Evolutionary conservation across 2,113 vertebrate species (phyloP), one percentile per base, ranked within the genome.

Genomic region (Microcebus jonahi): DNA sequence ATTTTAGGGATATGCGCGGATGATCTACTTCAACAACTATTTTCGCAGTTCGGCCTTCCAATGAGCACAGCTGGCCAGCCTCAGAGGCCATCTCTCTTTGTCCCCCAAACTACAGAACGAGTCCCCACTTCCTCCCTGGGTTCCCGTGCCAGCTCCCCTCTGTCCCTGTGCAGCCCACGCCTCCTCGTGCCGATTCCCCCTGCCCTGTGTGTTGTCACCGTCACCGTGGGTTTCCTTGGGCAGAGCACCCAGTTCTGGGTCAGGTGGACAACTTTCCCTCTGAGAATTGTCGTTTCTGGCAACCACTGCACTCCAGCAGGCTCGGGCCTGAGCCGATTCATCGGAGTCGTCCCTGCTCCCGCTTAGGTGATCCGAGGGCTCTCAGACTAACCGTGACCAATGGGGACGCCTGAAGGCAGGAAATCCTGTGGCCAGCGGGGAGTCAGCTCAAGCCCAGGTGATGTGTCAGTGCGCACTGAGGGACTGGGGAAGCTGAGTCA

Each of bases 1-100:
- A 1, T 1, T 9, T 25, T 42, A 34, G 14, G 75, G 65, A 75
- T 17, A 27, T 7, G 13, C 53, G 42, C 6, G 65, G 90, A 85
- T 42, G 18, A 80, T 17, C 23, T 15, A 34, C 75, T 88, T 88
- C 4, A 4, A 70, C 81, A 90, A 94, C 25, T 31, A 4, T 77
- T 88, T 75, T 79, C 42, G 70, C 79, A 48, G 21, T 20, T 81
- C 2, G 2, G n/a, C 77, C 70, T 95, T 95, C 90, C 80, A 92
- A 3, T 42, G 4, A 94, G 71, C 81, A 29, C 65, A 86, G 94
- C 94, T 87, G 77, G 82, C 67, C 59, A 27, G 81, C 55, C 76
- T 94, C 90, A 36, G 89, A 90, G 63, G 73, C 91, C 70, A 71
- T 83, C 82, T 79, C 48, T 93, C 57, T 90, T 48, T 59, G 85